Evolutionary conservation across 92 coral and sea anemone species (phyloP).

Genomic region (Montipora capitata): DNA sequence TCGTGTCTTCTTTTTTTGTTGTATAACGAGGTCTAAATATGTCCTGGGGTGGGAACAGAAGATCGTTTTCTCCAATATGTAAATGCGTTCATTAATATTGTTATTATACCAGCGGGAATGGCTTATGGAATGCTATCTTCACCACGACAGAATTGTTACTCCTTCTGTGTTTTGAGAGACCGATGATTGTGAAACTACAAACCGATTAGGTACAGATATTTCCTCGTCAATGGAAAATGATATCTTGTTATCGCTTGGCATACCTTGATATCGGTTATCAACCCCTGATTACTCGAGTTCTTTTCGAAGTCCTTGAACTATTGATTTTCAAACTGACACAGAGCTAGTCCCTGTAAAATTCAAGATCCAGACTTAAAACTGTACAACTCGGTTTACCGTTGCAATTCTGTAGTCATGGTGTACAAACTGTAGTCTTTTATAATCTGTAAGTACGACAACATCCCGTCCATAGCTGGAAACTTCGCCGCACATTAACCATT

Average conservation of each 20-base stretch:
- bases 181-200: no score
- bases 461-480: no score
- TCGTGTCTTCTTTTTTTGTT: not conserved
- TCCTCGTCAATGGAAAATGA: no score
- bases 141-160: not conserved
- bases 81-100: conserved; percentile 2
- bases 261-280: not conserved
- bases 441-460: not conserved
- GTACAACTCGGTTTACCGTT: not conserved
- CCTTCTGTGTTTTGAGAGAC: no score
- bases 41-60: not conserved
- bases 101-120: not conserved
- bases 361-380: not conserved
- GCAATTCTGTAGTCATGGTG: not conserved
- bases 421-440: not conserved
- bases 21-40: not conserved
- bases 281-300: not conserved
- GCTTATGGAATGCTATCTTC: conserved; percentile 6
- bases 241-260: no score
- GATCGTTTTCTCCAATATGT: conserved; percentile 44
- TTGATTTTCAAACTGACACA: not conserved
- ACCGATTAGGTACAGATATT: no score
- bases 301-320: not conserved
- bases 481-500: no score
- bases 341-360: not conserved